Conservation (phyloP, 2,888 invertebrate genomes). For the Ornithoptera priamus region DNA sequence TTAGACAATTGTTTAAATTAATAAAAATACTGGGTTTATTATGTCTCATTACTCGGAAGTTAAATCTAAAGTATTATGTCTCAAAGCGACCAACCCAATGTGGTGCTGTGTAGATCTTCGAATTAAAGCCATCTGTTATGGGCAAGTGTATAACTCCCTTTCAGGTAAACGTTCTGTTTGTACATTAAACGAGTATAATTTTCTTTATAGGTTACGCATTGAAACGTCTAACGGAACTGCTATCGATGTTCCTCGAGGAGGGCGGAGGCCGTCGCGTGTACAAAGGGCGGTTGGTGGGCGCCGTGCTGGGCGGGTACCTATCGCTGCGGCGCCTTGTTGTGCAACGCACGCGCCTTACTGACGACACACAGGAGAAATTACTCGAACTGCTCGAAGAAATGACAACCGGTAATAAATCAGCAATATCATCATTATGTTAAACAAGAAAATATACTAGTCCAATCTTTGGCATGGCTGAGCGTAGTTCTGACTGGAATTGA, state of each 20-base stretch:
- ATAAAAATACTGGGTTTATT: too few relatives aligned
- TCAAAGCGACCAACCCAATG: too few relatives aligned
- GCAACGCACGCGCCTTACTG: constrained; percentile 95
- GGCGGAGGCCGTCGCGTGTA: constrained; percentile 92
- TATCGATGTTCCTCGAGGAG: constrained; percentile 93
- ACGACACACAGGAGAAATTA: constrained; percentile 97
- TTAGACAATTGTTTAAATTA: too few relatives aligned
- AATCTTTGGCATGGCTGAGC: background rate
- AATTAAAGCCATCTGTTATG: too few relatives aligned
- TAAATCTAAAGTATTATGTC: too few relatives aligned
- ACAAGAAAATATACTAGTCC: background rate
- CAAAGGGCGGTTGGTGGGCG: constrained; percentile 92
- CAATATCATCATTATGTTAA: background rate
- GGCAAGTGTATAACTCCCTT: too few relatives aligned
- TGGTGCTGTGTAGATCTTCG: too few relatives aligned
- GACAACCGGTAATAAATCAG: constrained; percentile 85
- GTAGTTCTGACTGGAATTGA: background rate
- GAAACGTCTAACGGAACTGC: constrained; percentile 92
- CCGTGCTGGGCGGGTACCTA: constrained; percentile 95
- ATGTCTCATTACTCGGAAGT: too few relatives aligned
- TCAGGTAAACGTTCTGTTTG: too few relatives aligned
- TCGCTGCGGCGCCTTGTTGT: constrained; percentile 94
- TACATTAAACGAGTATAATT: background rate
- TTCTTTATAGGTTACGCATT: constrained; percentile 86
- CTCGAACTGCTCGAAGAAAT: constrained; percentile 96